Percentiles rank a stretch among this genome's conserved stretches.
phyloP scores from a whole-genome alignment of 2,888 invertebrate species.

The Aricia artaxerxes region DNA sequence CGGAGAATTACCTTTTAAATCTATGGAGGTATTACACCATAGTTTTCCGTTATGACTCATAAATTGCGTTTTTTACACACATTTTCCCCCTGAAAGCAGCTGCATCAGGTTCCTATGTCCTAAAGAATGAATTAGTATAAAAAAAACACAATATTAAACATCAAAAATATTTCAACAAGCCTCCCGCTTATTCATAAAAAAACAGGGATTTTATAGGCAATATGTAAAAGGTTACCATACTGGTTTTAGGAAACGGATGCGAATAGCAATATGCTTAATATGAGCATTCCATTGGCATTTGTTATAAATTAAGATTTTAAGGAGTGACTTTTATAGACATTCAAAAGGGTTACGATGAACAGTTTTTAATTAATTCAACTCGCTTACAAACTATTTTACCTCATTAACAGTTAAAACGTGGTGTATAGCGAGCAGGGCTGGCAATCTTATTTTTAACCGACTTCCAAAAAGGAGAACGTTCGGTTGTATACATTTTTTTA shows the following conservation, averaged over 20 bases:
- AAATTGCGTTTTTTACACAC: not conserved
- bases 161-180: not conserved
- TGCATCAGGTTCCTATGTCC: too few relatives aligned
- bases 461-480: too few relatives aligned
- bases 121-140: too few relatives aligned
- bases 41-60: not conserved
- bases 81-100: too few relatives aligned
- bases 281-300: slow-evolving; percentile 2
- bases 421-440: too few relatives aligned
- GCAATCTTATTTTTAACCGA: too few relatives aligned
- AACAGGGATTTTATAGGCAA: not conserved
- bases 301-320: not conserved
- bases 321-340: not conserved
- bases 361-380: not conserved
- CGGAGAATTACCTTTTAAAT: not conserved
- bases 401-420: too few relatives aligned
- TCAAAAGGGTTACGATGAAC: not conserved
- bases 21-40: not conserved
- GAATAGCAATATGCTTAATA: not conserved
- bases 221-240: not conserved
- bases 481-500: too few relatives aligned
- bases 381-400: too few relatives aligned
- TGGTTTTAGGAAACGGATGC: slow-evolving; percentile 23
- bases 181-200: not conserved
- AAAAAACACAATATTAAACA: not conserved